Evolutionary conservation across 2,888 invertebrate genomes (phyloP), one percentile per base, ranked within the genome.

Genomic region (Drosophila flavopinicola): DNA sequence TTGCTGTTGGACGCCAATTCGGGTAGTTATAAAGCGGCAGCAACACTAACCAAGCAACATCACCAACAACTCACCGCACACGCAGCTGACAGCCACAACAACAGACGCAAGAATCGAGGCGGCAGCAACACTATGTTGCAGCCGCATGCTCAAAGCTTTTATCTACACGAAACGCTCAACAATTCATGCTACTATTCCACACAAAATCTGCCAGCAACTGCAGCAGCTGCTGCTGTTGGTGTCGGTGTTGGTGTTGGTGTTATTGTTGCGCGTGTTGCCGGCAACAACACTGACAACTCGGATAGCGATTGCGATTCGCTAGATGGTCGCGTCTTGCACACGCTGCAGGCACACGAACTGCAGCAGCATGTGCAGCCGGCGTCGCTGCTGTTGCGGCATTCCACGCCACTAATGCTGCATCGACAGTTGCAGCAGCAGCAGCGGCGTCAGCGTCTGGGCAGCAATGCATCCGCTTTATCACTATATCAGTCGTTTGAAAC

Each of bases 1-100:
- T 74, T 89, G 79, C 85, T 89, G 78, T 78, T 90, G 88, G 91
- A 91, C 70, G 85, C 88, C 66, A 90, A 90, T 88, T 88, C 90
- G 85, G 91, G 91, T 91, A 90, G 88, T 83, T 90, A 90, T 89
- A 83, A 69, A 68, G 65, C 67, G 64, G 58, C 64, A 57, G 66
- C 64, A 59, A 42, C 65, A 48, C 35, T 49, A 60, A 63, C 45
- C 51, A 72, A 66, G 59, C 59, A 61, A 49, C 35, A 83, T 66
- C 76, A 85, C 60, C 76, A 80, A 61, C 54, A 54, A 59, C 56
- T 58, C 60, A 79, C 32, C 37, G 37, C 49, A 60, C 58, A 58
- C 41, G 58, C 65, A 51, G 47, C 54, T 58, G 63, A 64, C 56
- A n/a, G n/a, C n/a, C n/a, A n/a, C n/a, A n/a, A n/a, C n/a, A 66